Percentiles rank a stretch among this genome's conserved stretches.
These are phyloP conservation scores for Himalopsyche tibetana DNA, from an alignment of 2,888 invertebrate genomes.

Conservation along the genomic window DNA sequence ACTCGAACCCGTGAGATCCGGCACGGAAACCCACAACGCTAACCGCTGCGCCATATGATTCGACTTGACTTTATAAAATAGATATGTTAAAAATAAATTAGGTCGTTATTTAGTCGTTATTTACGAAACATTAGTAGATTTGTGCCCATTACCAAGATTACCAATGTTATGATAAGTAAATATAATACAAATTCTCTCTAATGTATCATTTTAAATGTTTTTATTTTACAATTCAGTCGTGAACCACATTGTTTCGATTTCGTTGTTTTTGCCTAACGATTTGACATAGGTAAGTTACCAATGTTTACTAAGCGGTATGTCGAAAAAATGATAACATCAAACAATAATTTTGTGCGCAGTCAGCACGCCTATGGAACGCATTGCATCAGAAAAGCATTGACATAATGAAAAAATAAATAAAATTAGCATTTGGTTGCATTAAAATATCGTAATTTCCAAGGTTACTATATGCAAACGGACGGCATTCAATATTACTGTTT, in stretches of 20 bases:
- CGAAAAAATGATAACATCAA: conserved; percentile 9
- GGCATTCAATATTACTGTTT: conserved; percentile 26
- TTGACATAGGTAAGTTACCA: neutral
- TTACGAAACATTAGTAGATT: too few relatives aligned
- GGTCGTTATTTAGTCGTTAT: too few relatives aligned
- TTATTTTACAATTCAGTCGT: neutral
- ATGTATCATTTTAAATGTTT: too few relatives aligned
- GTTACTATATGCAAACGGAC: conserved; percentile 25
- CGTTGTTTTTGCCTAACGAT: neutral
- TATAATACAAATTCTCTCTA: too few relatives aligned
- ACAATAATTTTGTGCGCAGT: neutral
- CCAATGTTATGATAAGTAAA: too few relatives aligned
- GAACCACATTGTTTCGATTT: neutral
- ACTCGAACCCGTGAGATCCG: too few relatives aligned
- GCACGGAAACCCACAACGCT: too few relatives aligned
- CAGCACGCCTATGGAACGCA: conserved; percentile 20
- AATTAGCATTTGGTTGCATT: conserved; percentile 22
- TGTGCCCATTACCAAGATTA: too few relatives aligned
- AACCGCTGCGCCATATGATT: too few relatives aligned
- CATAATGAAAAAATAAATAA: conserved; percentile 30
- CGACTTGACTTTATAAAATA: too few relatives aligned
- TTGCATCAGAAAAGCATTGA: conserved; percentile 26
- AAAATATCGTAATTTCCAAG: conserved; percentile 26
- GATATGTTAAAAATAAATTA: too few relatives aligned
- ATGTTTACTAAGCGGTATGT: neutral